Conservation (phyloP, 2,888 invertebrate genomes). For the Eucera pruinosa region DNA sequence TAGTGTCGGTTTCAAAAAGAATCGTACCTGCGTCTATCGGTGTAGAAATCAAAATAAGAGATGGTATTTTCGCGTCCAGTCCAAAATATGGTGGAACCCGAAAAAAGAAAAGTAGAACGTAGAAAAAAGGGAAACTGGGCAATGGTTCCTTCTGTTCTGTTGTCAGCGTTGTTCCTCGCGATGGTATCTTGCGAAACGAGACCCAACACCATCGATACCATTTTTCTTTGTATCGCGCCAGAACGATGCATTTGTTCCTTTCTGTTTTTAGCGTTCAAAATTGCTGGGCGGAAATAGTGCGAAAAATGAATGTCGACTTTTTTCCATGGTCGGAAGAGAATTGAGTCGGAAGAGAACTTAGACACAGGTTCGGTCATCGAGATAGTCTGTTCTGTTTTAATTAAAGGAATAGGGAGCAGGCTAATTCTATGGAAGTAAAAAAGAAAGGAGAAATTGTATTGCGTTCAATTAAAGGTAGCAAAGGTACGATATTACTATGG, state of each 20-base stretch:
- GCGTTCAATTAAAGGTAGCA: not conserved
- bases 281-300: slow-evolving; percentile 27
- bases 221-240: slow-evolving; percentile 45
- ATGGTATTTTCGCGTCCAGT: slow-evolving; percentile 12
- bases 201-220: slow-evolving; percentile 45
- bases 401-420: not conserved
- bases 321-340: not conserved
- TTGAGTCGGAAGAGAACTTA: not conserved
- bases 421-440: not conserved
- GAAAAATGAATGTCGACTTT: slow-evolving; percentile 47
- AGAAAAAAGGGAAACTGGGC: slow-evolving; percentile 12
- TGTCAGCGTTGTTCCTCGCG: slow-evolving; percentile 53
- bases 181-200: slow-evolving; percentile 57
- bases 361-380: too few relatives aligned
- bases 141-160: slow-evolving; percentile 37
- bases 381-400: not conserved
- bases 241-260: slow-evolving; percentile 32
- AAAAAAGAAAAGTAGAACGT: not conserved
- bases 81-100: not conserved
- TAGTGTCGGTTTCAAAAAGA: not conserved
- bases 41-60: slow-evolving; percentile 34
- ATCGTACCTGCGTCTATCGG: not conserved
- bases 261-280: slow-evolving; percentile 38
- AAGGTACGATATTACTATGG: too few relatives aligned
- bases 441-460: not conserved